Evolutionary conservation across 2,888 invertebrate species (phyloP), one percentile per base, ranked within the genome.

Genomic region (Dendrolimus houi): DNA sequence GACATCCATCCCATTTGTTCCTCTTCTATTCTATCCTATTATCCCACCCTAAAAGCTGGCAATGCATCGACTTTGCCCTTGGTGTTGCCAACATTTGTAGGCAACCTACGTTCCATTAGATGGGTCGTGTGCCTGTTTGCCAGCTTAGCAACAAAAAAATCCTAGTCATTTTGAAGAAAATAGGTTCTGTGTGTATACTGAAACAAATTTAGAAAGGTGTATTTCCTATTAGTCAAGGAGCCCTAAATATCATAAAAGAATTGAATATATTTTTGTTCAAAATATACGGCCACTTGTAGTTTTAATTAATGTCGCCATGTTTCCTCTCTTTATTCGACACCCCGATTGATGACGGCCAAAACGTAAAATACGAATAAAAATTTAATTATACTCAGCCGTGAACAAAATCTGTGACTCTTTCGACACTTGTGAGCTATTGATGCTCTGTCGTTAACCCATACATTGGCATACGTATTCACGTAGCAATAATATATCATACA

Each of bases 361-460:
- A 68, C 69, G 70, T 74, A 69, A 72, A 74, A 71, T 67, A 69
- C 74, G 70, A 77, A 75, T 74, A 72, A 77, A 73, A 69, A 69
- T 73, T 71, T 72, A 71, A 71, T 70, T 69, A 71, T 68, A 67
- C 67, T 57, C 59, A 61, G 60, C 61, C 67, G 47, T 10, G 65
- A 72, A 72, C 72, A 69, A 72, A 68, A 66, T 66, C 63, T 62
- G 66, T 64, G 63, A 63, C 59, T 60, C 58, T 61, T 57, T 61
- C 58, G 62, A 63, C 65, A 59, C 47, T 59, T 59, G 60, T 56
- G 55, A 47, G 47, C 47, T 10, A 29, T 29, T 29, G 29, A 29
- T 6, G 6, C 6, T 47, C 9, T 6, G 47, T 47, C 47, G 47
- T 12, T 47, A 47, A 9, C 9, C 12, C 47, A 2, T 3, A 12